phyloP scores from a whole-genome alignment of 2,888 invertebrate species.

The Leptogaster cylindrica region DNA sequence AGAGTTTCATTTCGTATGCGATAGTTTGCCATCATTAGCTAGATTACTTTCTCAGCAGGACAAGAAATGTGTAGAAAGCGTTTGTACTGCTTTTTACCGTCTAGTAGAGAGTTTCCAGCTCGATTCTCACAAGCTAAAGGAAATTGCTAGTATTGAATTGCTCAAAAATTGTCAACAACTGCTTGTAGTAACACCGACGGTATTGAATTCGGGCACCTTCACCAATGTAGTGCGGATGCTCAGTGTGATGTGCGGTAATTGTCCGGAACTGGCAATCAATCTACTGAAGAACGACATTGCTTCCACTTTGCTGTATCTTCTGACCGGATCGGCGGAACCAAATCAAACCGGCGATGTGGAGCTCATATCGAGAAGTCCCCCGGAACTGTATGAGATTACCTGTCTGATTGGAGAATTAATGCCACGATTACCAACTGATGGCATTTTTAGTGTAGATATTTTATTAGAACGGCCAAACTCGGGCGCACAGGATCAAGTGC shows the following conservation, averaged over 20 bases:
- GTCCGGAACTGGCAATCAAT: constrained; percentile 91
- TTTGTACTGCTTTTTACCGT: constrained; percentile 94
- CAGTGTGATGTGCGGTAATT: constrained; percentile 94
- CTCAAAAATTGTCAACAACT: constrained; percentile 90
- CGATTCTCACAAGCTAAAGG: constrained; percentile 87
- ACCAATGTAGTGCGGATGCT: constrained; percentile 96
- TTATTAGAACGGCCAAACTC: constrained; percentile 78
- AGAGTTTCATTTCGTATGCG: constrained; percentile 92
- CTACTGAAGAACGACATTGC: constrained; percentile 94
- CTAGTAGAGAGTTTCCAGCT: constrained; percentile 95
- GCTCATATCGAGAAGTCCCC: constrained; percentile 87
- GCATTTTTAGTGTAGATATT: constrained; percentile 92
- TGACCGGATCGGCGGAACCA: constrained; percentile 85
- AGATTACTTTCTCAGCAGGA: constrained; percentile 84
- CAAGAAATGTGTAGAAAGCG: constrained; percentile 97
- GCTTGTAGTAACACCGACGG: constrained; percentile 93
- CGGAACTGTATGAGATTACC: constrained; percentile 97
- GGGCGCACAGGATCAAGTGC: constrained; percentile 76
- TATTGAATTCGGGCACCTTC: constrained; percentile 93
- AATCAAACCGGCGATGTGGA: constrained; percentile 70
- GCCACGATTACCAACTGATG: constrained; percentile 94
- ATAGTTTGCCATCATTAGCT: constrained; percentile 85
- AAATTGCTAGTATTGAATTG: constrained; percentile 87
- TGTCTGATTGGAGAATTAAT: constrained; percentile 96
- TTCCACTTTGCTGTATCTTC: constrained; percentile 90